phyloP scores from a whole-genome alignment of 1,140 invertebrate species.

The Latrodectus geometricus region DNA sequence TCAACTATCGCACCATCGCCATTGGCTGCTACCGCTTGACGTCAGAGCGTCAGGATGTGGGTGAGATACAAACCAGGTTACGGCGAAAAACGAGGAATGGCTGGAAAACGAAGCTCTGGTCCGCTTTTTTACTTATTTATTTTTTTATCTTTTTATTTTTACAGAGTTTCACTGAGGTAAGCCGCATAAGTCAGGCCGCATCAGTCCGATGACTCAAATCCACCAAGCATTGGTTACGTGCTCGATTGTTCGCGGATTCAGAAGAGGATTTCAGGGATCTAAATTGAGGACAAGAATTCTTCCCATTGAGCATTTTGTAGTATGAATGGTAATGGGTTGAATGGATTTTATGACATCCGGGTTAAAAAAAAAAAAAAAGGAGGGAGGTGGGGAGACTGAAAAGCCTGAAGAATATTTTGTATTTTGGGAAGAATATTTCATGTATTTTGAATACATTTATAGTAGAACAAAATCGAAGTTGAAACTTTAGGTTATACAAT shows the following conservation, averaged over 20 bases:
- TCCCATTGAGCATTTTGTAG: background rate
- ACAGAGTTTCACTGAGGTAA: background rate
- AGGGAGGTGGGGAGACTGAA: too few species aligned
- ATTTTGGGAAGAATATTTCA: too few species aligned
- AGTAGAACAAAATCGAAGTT: too few species aligned
- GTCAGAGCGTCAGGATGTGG: slow-evolving; percentile 46
- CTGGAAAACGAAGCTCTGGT: slow-evolving; percentile 21
- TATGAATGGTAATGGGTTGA: too few species aligned
- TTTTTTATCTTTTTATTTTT: background rate
- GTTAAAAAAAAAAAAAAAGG: too few species aligned
- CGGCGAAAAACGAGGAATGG: slow-evolving; percentile 38
- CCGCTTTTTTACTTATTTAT: background rate
- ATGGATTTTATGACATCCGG: too few species aligned
- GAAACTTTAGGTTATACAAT: too few species aligned
- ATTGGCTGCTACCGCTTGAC: slow-evolving; percentile 47
- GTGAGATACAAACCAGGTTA: slow-evolving; percentile 56
- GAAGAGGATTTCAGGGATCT: slow-evolving; percentile 16
- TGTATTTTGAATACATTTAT: too few species aligned
- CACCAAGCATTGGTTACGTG: background rate
- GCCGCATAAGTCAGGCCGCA: background rate
- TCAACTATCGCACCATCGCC: slow-evolving; percentile 14
- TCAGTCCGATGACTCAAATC: background rate
- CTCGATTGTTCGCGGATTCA: slow-evolving; percentile 40
- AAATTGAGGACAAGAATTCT: background rate
- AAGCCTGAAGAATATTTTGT: too few species aligned